phyloP scores from a whole-genome alignment of 2,888 invertebrate genomes.

The Drosophila dives region DNA sequence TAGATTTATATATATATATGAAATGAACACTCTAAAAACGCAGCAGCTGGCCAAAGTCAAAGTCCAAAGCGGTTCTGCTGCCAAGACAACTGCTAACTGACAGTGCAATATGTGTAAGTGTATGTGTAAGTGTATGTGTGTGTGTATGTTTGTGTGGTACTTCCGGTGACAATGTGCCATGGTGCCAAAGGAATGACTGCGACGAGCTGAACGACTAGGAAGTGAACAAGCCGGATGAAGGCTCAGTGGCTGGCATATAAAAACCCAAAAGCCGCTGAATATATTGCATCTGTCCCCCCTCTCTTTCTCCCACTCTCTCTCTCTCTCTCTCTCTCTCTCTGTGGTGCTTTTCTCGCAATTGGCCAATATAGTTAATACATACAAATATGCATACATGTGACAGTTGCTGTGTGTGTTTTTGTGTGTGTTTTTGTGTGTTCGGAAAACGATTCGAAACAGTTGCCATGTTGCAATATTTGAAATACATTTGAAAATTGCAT shows the following conservation, averaged over 20 bases:
- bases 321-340: neutral
- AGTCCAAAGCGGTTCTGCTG: constrained; percentile 51
- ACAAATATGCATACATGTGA: neutral
- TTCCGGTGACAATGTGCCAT: constrained; percentile 80
- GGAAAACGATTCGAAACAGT: constrained; percentile 61
- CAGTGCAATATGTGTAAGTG: constrained; percentile 36
- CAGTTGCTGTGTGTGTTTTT: constrained; percentile 13
- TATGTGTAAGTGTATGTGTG: constrained; percentile 17
- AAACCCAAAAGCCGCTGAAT: constrained; percentile 49
- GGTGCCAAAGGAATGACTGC: constrained; percentile 65
- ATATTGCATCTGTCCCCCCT: constrained; percentile 23
- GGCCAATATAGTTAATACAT: constrained; percentile 15
- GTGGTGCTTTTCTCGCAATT: neutral
- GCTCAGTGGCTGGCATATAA: constrained; percentile 43
- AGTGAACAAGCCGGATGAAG: constrained; percentile 68
- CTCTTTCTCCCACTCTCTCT: neutral
- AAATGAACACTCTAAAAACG: constrained; percentile 8
- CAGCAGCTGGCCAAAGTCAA: constrained; percentile 44
- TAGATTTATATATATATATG: constrained; percentile 4
- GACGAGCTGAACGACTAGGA: constrained; percentile 45
- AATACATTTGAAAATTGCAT: constrained; percentile 74
- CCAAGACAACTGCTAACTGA: constrained; percentile 71
- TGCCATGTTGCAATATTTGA: constrained; percentile 66
- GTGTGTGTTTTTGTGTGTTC: constrained; percentile 16
- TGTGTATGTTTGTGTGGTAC: constrained; percentile 53